Conservation (phyloP, 64 coral and sea anemone species). For the Montipora sp. region DNA sequence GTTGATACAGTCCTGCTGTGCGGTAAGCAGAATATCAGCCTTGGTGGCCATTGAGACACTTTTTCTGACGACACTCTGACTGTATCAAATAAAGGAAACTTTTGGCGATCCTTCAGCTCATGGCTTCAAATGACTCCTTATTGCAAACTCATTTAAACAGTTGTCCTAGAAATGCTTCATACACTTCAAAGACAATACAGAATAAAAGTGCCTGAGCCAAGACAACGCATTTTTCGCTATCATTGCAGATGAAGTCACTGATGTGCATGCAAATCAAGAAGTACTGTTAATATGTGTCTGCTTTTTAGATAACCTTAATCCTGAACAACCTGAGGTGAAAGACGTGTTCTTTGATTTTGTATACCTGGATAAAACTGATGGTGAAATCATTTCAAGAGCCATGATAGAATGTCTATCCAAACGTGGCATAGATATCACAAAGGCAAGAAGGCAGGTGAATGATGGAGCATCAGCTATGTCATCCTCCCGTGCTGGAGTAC, state of each 20-base stretch:
- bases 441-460: background rate
- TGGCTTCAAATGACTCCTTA: conserved; percentile 17
- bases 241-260: conserved; percentile 21
- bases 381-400: too few species aligned
- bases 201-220: conserved; percentile 14
- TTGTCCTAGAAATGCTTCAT: conserved; percentile 20
- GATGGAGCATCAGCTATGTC: background rate
- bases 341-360: too few species aligned
- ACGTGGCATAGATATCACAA: background rate
- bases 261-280: conserved; percentile 13
- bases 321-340: too few species aligned
- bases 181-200: conserved; percentile 33
- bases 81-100: conserved; percentile 38
- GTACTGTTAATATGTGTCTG: too few species aligned
- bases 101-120: conserved; percentile 29
- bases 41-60: conserved; percentile 17
- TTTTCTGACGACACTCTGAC: conserved; percentile 9
- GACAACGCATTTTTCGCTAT: background rate
- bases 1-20: too few species aligned
- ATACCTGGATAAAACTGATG: too few species aligned
- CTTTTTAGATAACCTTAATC: too few species aligned
- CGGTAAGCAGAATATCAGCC: too few species aligned
- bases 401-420: too few species aligned
- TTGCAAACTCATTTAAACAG: conserved; percentile 31
- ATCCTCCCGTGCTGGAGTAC: too few species aligned